phyloP scores from a whole-genome alignment of 1,140 invertebrate species.

The Melanaphis sacchari region DNA sequence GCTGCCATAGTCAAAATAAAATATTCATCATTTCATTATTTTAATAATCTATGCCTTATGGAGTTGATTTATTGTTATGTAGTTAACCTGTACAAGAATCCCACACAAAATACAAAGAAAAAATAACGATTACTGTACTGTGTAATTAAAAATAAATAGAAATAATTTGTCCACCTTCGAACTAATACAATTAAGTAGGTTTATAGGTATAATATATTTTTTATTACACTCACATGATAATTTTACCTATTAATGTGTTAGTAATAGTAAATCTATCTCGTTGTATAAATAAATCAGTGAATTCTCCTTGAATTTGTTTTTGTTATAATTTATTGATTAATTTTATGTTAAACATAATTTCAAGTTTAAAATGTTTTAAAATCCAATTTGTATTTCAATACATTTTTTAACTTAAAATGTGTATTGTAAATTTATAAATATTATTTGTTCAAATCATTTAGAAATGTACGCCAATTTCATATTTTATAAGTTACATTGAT shows the following conservation, averaged over 20 bases:
- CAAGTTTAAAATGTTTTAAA: not conserved
- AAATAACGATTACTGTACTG: not conserved
- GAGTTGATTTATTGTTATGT: not conserved
- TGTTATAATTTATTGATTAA: not conserved
- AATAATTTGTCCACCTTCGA: constrained; percentile 28
- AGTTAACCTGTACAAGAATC: not conserved
- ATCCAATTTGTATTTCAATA: not conserved
- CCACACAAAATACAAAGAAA: not conserved
- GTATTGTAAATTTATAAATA: not conserved
- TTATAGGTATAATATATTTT: not conserved
- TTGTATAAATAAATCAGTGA: not conserved
- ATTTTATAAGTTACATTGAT: not conserved
- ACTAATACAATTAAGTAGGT: not conserved
- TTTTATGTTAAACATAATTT: not conserved
- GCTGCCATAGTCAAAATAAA: not conserved
- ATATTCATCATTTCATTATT: not conserved
- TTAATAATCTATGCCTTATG: constrained; percentile 6
- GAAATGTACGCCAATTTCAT: not conserved
- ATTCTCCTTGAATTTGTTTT: not conserved
- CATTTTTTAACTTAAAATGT: not conserved
- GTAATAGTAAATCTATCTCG: not conserved
- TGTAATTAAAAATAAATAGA: constrained; percentile 18
- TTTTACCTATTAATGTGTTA: not conserved
- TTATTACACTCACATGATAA: not conserved
- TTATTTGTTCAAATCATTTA: not conserved